Base-by-base conservation (phyloP, 1,140 invertebrate genomes). In the Harlomillsia oculata region DNA sequence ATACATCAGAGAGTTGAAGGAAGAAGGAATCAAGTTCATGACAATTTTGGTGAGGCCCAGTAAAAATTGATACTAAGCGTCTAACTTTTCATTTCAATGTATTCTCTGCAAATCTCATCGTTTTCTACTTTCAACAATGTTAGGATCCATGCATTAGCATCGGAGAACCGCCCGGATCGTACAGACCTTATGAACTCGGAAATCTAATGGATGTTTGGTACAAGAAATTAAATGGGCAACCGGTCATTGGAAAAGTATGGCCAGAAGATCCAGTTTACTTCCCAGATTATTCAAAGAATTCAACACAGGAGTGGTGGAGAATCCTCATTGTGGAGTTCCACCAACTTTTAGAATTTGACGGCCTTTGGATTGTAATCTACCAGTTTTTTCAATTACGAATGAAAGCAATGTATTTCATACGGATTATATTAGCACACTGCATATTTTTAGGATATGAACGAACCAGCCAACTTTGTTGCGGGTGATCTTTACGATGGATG, bases 1-100 rank as follows among this genome's bases (percentile, higher is more conserved):
- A 37, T 91, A 89, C 67, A 79, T 91, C 1, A 69, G 83, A 26
- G 72, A 82, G 43, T 64, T 93, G 2, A 71, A 74, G 34, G 28
- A 39, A 25, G 49, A 65, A 11, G 69, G 70, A 32, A 68, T 73
- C 54, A 69, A 71, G 51, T 75, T 71, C 56, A 66, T 77, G 23
- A 65, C 71, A 8, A 74, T 74, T 53, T 60, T 69, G 70, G 54
- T 61, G 28, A 40, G 45, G 29, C 5, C 1, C 1, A 4, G 3
- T 52, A 1, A n/a, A 52, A 4, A 18, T 26, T 20, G 2, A 11
- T 25, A 20, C 44, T 53, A 20, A 32, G 34, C 8, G 14, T 30
- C 16, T 49, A n/a, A n/a, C n/a, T 25, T 52, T 21, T 43, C 43
- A n/a, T 60, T 56, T 30, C 34, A 5, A 14, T 5, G 23, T 0